Evolutionary conservation across 2,797 vertebrate genomes (phyloP).

Genomic region (Chelonia mydas): DNA sequence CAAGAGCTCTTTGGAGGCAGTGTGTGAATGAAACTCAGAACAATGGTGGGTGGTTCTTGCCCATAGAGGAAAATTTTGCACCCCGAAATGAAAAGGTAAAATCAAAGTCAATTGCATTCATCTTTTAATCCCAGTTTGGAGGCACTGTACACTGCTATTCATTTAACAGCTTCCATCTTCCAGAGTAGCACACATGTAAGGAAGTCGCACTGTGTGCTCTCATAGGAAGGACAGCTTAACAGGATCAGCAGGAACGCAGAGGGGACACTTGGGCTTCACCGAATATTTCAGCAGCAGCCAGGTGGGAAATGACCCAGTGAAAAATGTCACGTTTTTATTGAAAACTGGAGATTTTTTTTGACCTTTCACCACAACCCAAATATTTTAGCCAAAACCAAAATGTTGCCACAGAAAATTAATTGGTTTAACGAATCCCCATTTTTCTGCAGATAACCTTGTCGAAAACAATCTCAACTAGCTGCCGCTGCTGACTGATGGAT

Average conservation of each 20-base stretch:
- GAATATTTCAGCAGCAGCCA: not conserved
- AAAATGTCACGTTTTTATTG: not conserved
- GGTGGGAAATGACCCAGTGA: not conserved
- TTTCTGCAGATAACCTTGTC: not conserved
- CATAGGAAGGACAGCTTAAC: not conserved
- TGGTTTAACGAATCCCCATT: fast-evolving
- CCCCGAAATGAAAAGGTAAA: not conserved
- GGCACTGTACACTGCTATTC: conserved; percentile 15
- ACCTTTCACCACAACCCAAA: not conserved
- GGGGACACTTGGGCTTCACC: not conserved
- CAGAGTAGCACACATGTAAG: too few relatives aligned
- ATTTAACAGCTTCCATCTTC: not conserved
- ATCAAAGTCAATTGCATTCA: not conserved
- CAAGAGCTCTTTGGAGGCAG: not conserved
- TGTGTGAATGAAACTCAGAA: not conserved
- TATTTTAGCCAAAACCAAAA: not conserved
- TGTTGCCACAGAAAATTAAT: not conserved
- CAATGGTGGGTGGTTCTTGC: not conserved
- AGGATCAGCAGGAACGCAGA: not conserved
- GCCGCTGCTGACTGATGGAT: not conserved
- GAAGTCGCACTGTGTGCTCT: not conserved
- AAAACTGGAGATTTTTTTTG: not conserved
- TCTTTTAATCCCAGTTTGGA: not conserved
- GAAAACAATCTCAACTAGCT: not conserved
- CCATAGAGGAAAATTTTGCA: not conserved